These are phyloP conservation scores for Tragelaphus buxtoni DNA, from an alignment of 2,113 vertebrate genomes.

Conservation along the genomic window DNA sequence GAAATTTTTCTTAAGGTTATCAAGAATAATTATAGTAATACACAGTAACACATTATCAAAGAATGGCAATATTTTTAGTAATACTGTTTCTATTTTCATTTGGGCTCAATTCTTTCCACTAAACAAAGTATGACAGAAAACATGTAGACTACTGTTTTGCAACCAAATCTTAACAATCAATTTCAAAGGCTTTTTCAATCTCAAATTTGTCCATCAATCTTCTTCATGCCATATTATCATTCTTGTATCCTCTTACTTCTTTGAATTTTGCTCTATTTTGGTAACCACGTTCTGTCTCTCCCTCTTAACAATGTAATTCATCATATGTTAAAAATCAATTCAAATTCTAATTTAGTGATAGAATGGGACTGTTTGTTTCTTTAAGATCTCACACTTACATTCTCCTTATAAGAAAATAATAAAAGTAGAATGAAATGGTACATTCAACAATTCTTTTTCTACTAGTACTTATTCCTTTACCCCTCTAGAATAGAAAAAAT, in stretches of 20 bases:
- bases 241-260: background rate
- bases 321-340: background rate
- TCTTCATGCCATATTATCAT: background rate
- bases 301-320: background rate
- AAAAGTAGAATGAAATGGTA: background rate
- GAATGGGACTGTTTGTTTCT: background rate
- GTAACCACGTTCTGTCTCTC: background rate
- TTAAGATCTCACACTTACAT: background rate
- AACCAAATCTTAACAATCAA: background rate
- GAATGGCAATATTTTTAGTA: background rate
- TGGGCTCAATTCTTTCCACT: background rate
- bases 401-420: background rate
- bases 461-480: background rate
- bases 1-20: background rate
- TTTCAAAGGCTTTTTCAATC: background rate
- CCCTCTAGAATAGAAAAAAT: background rate
- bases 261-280: background rate
- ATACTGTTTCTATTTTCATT: background rate
- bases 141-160: background rate
- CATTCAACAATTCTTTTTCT: background rate
- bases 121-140: background rate
- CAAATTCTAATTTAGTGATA: background rate
- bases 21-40: background rate
- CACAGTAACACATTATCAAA: constrained; percentile 14
- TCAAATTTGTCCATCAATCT: background rate